Evolutionary conservation across 2,888 invertebrate genomes (phyloP), one percentile per base, ranked within the genome.

Genomic region (Masnerella sp.): DNA sequence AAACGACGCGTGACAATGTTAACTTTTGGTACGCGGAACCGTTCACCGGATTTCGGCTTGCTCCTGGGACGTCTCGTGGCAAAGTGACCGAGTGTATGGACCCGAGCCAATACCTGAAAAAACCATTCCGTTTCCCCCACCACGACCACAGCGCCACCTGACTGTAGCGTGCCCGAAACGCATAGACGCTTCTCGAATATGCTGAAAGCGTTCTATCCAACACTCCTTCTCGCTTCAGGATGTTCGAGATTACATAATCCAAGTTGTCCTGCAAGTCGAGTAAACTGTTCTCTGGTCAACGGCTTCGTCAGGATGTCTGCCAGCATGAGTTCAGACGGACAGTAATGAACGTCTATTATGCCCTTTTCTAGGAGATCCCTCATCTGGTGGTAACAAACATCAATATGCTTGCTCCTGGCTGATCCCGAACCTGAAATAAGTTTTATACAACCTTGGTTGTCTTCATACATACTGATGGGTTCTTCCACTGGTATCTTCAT

Each of bases 371-470:
- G 18, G 1, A 62, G 15, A 15, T 62, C 51, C 4, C 51, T n/a
- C 4, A 62, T 2, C 22, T 64, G 62, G 11, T 64, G 62, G 17
- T 64, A 38, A 12, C 43, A 64, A 7, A 64, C 43, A 20, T 64
- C 62, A 17, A 64, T 64, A 12, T 64, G 62, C 36, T 64, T 64
- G 34, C 28, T 64, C n/a, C 42, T 30, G 5, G 52, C 51, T n/a
- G 18, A 25, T 2, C 18, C 20, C 7, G 5, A 7, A 36, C 28
- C n/a, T 34, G 62, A 64, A 17, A 64, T 43, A 17, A 64, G 9
- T 11, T 17, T 18, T 22, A 64, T 64, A 20, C 52, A 40, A 2
- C 52, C 52, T 38, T 64, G 62, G 12, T 64, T 64, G 22, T 64
- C 51, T 12, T 64, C 62, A 14, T 17, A 49, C 4, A 61, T 32